Percentiles rank a stretch among this genome's conserved stretches.
phyloP scores from a whole-genome alignment of 2,888 invertebrate species.

The Spodoptera littoralis region DNA sequence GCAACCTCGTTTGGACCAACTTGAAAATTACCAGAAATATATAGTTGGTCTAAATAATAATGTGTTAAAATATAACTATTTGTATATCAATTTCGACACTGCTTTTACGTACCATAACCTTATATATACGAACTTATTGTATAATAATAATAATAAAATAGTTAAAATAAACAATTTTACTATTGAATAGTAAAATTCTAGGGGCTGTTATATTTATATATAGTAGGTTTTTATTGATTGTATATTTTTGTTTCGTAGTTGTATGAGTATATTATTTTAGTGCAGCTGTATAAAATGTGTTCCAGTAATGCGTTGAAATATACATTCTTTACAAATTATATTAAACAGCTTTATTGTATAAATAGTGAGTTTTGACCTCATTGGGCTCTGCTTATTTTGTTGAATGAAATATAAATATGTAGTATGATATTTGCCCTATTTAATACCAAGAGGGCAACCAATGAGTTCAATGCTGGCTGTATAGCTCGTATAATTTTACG shows the following conservation, averaged over 20 bases:
- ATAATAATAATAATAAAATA: conserved; percentile 63
- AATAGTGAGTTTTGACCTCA: too few species aligned
- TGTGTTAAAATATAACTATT: conserved; percentile 52
- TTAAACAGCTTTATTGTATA: conserved; percentile 44
- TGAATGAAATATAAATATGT: too few species aligned
- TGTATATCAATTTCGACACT: conserved; percentile 78
- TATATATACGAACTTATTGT: conserved; percentile 69
- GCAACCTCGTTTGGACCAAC: conserved; percentile 21
- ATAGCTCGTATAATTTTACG: conserved; percentile 60
- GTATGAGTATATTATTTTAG: conserved; percentile 62
- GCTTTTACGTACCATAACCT: conserved; percentile 80
- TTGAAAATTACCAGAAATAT: conserved; percentile 43
- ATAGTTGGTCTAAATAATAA: conserved; percentile 49
- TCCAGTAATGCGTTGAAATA: conserved; percentile 42
- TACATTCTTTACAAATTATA: conserved; percentile 31
- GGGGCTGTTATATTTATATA: conserved; percentile 85
- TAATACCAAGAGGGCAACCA: too few species aligned
- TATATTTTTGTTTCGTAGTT: conserved; percentile 82
- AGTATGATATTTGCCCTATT: too few species aligned
- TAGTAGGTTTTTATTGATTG: conserved; percentile 77
- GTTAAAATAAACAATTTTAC: conserved; percentile 78
- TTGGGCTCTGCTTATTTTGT: too few species aligned
- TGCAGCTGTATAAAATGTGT: conserved; percentile 55
- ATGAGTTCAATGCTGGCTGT: conserved; percentile 52
- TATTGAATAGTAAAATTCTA: conserved; percentile 86